These are phyloP conservation scores for Octodonta nipae DNA, from an alignment of 2,888 invertebrate genomes.

Conservation along the genomic window DNA sequence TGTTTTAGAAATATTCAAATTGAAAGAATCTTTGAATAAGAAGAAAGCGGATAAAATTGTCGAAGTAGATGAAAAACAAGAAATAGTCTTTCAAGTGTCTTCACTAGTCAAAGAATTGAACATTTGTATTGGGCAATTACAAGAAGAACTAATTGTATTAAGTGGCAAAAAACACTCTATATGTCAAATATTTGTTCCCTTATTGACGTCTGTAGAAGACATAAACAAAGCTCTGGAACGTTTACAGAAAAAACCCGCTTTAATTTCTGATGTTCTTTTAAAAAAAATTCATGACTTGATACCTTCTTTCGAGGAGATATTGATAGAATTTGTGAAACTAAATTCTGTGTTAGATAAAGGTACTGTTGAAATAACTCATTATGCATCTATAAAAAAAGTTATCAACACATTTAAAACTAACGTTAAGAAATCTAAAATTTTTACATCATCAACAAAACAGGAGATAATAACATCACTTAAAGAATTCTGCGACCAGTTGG, in stretches of 20 bases:
- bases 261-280: neutral
- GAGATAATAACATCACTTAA: slow-evolving; percentile 11
- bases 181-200: neutral
- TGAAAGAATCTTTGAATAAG: too few relatives aligned
- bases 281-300: slow-evolving; percentile 12
- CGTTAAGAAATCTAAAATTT: slow-evolving; percentile 7
- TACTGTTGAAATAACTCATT: slow-evolving; percentile 7
- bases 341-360: slow-evolving; percentile 17
- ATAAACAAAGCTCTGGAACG: neutral
- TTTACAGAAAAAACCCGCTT: neutral
- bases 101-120: too few relatives aligned
- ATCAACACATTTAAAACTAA: too few relatives aligned
- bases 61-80: too few relatives aligned
- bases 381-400: too few relatives aligned
- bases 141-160: slow-evolving; percentile 18
- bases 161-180: neutral
- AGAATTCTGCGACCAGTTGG: slow-evolving; percentile 11
- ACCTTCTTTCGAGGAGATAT: slow-evolving; percentile 16
- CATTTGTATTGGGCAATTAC: slow-evolving; percentile 15
- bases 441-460: slow-evolving; percentile 8
- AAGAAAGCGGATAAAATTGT: too few relatives aligned
- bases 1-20: too few relatives aligned
- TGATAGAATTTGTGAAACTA: slow-evolving; percentile 21
- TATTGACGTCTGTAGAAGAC: neutral
- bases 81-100: too few relatives aligned